Evolutionary conservation across 2,797 vertebrate species (phyloP).

Genomic region (Philypnodon macrostomus): DNA sequence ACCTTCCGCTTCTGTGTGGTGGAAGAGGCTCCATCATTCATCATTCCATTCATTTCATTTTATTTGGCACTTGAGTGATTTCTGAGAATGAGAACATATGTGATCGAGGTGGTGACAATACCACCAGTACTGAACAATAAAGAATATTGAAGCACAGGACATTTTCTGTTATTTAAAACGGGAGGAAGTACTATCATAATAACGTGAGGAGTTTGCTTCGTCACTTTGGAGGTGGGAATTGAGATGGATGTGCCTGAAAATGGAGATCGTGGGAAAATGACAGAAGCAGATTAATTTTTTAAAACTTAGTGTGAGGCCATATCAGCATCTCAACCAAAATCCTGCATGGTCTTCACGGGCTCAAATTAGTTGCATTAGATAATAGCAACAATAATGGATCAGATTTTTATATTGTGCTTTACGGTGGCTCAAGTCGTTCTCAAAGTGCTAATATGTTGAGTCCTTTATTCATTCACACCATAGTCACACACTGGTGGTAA

Average conservation of each 20-base stretch:
- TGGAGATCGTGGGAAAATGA: neutral
- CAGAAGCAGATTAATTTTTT: neutral
- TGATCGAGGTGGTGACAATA: conserved; percentile 56
- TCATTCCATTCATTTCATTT: conserved; percentile 64
- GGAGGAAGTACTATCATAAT: neutral
- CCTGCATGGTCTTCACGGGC: neutral
- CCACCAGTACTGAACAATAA: conserved; percentile 76
- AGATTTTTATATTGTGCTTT: no score
- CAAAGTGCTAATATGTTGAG: no score
- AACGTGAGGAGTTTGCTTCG: neutral
- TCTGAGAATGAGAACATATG: conserved; percentile 58
- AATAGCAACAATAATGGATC: no score
- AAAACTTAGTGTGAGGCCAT: neutral
- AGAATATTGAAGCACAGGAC: conserved; percentile 72
- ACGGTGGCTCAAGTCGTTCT: no score
- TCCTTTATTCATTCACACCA: no score
- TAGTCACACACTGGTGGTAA: no score
- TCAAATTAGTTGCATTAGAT: no score
- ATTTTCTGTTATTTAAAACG: conserved; percentile 42
- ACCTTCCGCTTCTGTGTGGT: conserved; percentile 28
- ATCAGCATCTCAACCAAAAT: neutral
- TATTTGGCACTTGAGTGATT: conserved; percentile 78
- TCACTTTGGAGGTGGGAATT: neutral
- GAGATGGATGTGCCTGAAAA: conserved; percentile 17
- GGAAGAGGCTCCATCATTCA: conserved; percentile 31